Evolutionary conservation across 2,888 invertebrate genomes (phyloP), one percentile per base, ranked within the genome.

Genomic region (Apeira syringaria): DNA sequence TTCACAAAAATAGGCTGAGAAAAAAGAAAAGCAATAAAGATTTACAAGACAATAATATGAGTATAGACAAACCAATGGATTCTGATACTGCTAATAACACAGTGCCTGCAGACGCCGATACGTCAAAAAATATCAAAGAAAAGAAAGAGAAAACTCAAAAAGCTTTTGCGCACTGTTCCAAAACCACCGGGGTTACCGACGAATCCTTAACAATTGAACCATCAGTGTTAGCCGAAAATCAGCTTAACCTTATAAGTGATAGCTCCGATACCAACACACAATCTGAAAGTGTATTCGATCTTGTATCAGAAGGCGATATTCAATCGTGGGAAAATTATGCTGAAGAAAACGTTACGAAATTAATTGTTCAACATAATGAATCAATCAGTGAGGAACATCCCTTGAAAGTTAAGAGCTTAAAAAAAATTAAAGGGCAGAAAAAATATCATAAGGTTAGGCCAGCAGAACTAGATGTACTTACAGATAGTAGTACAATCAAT

Each of bases 1-100:
- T 67, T 25, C 41, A 45, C 18, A 42, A 52, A 41, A 54, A 33
- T 20, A 74, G 65, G 45, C 39, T 50, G 18, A 76, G 67, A 56
- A 80, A 72, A 56, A 75, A 64, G 58, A 78, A 70, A 60, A 32
- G 31, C 27, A 50, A 39, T 36, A 77, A 74, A 56, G 65, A 53
- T 25, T 24, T 26, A 1, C 30, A 29, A 0, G 29, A 44, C 11
- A 7, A n/a, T 1, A 33, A 12, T n/a, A 5, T 26, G 12, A 2
- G 27, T 1, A 10, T 20, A 4, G 20, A 13, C 3, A 13, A 10
- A 2, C 10, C 33, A 1, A 22, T 18, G 2, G 15, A 9, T 9
- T 5, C 20, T 2, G 11, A 34, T 6, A 9, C 31, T 1, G 9
- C 15, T 12, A 15, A 11, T 12, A 34, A 55, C 3, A 44, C 53